These are phyloP conservation scores for Campoletis sonorensis DNA, from an alignment of 1,140 invertebrate genomes.

Conservation along the genomic window DNA sequence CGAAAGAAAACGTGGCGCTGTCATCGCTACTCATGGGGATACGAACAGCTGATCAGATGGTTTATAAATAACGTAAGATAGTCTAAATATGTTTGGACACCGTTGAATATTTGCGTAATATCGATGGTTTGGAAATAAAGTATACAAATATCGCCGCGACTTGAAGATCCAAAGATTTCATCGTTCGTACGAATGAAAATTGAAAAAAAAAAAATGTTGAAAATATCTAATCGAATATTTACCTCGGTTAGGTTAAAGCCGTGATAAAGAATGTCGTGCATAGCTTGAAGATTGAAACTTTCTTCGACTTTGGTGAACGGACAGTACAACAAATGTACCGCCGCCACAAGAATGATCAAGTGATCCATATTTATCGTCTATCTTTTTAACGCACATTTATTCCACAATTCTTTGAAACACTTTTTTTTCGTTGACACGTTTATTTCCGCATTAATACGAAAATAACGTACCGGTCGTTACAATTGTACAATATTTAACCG, in stretches of 20 bases:
- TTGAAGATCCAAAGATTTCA: neutral
- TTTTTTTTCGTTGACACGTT: neutral
- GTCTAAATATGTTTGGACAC: neutral
- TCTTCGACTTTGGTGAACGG: constrained; percentile 99
- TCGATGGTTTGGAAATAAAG: constrained; percentile 21
- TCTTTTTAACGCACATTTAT: constrained; percentile 36
- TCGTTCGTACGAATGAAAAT: no score
- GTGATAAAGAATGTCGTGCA: constrained; percentile 97
- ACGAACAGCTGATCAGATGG: constrained; percentile 61
- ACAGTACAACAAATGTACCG: constrained; percentile 89
- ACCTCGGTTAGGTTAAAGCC: constrained; percentile 90
- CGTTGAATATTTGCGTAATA: constrained; percentile 24
- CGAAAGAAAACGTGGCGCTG: constrained; percentile 57
- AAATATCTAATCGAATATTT: constrained; percentile 61
- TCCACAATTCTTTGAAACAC: neutral
- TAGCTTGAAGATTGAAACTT: constrained; percentile 99
- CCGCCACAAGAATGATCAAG: constrained; percentile 80
- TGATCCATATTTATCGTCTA: constrained; percentile 70
- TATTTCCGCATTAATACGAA: constrained; percentile 11
- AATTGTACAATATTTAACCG: neutral
- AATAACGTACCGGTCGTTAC: neutral
- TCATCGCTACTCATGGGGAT: constrained; percentile 12
- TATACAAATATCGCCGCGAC: neutral
- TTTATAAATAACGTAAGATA: constrained; percentile 63
- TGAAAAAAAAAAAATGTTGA: constrained; percentile 11